Base-by-base conservation (phyloP, 2,797 vertebrate species). In the Cuculus canorus region DNA sequence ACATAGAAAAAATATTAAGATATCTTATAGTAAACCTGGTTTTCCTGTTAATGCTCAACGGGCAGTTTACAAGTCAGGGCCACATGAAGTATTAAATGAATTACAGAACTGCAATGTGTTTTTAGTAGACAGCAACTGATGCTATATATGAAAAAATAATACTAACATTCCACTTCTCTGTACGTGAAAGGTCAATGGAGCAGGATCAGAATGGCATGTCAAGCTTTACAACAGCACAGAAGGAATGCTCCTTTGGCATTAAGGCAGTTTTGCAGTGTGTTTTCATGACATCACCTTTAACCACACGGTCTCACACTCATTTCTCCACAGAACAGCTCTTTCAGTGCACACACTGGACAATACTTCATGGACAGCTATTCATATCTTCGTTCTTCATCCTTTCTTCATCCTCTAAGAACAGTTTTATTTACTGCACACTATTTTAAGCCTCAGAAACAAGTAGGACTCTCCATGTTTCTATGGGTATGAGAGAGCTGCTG, bases 271-370 rank as follows among this genome's bases (percentile, higher is more conserved):
- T 37, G 27, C 52, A 13, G 8, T 12, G 57, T 13, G 4, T 17
- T 32, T 41, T 35, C 60, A 25, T 28, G 32, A 41, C 45, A 21
- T 25, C 60, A 43, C 37, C 60, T 43, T 35, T 27, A 45, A 17
- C 22, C 56, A 23, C 14, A 4, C 2, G 0, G 11, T n/a, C 77
- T 41, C 32, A 32, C 8, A 6, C 28, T 4, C 3, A 28, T 59
- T 80, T 22, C 61, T 28, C 50, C 63, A 27, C 22, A 22, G 27
- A n/a, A 33, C 25, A 22, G 85, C 64, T 70, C 37, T 25, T 48
- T 39, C 63, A 5, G 39, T 1, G 19, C 56, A 32, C 13, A 15
- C 4, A 11, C 52, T 21, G 45, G 61, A 57, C 17, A 37, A n/a
- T 7, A 30, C 23, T 69, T 59, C 6, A 69, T 2, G 45, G 32